phyloP scores from a whole-genome alignment of 2,797 vertebrate genomes.

The Gallirallus australis region DNA sequence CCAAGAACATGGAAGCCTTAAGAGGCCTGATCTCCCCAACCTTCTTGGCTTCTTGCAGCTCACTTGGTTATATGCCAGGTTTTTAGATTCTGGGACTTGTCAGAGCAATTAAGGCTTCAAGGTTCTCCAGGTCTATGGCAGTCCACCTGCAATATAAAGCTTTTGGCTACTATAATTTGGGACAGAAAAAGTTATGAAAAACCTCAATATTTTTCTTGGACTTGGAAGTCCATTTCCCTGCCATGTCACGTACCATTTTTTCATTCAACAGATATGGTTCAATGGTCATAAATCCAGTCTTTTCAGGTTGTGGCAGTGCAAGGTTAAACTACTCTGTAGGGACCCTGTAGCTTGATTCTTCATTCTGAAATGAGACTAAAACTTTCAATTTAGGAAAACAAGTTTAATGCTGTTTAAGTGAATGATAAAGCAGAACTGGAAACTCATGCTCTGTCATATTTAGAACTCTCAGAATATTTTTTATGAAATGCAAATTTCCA shows the following conservation, averaged over 20 bases:
- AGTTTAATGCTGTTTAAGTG: neutral
- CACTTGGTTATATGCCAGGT: neutral
- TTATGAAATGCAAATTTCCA: neutral
- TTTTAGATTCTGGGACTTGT: neutral
- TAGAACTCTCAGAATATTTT: neutral
- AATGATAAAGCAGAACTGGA: neutral
- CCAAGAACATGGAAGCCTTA: neutral
- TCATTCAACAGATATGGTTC: neutral
- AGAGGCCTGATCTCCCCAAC: neutral
- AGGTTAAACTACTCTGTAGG: neutral
- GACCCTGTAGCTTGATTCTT: neutral
- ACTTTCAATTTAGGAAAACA: neutral
- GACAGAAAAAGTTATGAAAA: neutral
- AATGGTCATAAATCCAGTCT: neutral
- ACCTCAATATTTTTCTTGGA: neutral
- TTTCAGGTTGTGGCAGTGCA: neutral
- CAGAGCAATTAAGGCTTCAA: neutral
- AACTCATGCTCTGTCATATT: neutral
- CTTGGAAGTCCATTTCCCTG: neutral
- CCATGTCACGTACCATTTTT: neutral
- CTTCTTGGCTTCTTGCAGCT: conserved; percentile 7
- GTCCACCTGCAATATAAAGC: neutral
- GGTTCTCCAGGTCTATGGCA: neutral
- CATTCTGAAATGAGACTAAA: neutral
- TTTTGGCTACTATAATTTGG: neutral